A percentile compares a stretch with the other conserved stretches of the same genome.
Evolutionary conservation across 1,140 invertebrate species (phyloP).

Genomic region (Goniozus legneri): DNA sequence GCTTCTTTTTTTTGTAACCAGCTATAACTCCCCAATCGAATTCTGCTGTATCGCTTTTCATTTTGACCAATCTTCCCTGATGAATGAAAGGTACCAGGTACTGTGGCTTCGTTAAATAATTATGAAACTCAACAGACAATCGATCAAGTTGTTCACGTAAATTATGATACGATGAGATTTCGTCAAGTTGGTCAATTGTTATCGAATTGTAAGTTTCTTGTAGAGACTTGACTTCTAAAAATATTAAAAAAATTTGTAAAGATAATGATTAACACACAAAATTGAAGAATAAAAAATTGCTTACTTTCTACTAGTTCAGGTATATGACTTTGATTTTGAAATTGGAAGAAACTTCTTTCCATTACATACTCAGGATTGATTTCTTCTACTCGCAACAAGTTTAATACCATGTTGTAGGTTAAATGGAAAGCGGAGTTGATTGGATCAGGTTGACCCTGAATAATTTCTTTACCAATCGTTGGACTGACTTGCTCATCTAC

Average conservation of each 20-base stretch:
- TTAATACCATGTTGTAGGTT: slow-evolving; percentile 99
- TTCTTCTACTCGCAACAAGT: slow-evolving; percentile 94
- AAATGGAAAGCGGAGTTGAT: slow-evolving; percentile 99
- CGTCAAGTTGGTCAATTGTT: slow-evolving; percentile 69
- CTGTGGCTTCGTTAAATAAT: slow-evolving; percentile 79
- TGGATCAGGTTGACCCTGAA: slow-evolving; percentile 91
- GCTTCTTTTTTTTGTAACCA: slow-evolving; percentile 83
- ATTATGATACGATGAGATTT: slow-evolving; percentile 80
- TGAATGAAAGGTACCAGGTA: slow-evolving; percentile 93
- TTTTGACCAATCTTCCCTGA: slow-evolving; percentile 87
- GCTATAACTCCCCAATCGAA: slow-evolving; percentile 97
- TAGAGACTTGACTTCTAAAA: slow-evolving; percentile 70
- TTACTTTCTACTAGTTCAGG: slow-evolving; percentile 84
- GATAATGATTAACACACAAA: background rate
- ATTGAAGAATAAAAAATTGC: slow-evolving; percentile 29
- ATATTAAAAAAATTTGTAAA: slow-evolving; percentile 12
- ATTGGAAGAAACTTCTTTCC: slow-evolving; percentile 97
- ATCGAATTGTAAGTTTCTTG: slow-evolving; percentile 65
- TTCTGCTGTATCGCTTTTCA: slow-evolving; percentile 80
- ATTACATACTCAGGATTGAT: slow-evolving; percentile 99
- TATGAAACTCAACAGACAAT: slow-evolving; percentile 70
- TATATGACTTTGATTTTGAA: slow-evolving; percentile 96
- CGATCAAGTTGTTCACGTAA: slow-evolving; percentile 78
- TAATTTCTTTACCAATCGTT: slow-evolving; percentile 76
- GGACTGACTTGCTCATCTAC: slow-evolving; percentile 96